Percentiles rank a stretch among this genome's conserved stretches.
phyloP scores from a whole-genome alignment of 2,113 vertebrate genomes.

The Gadus macrocephalus region DNA sequence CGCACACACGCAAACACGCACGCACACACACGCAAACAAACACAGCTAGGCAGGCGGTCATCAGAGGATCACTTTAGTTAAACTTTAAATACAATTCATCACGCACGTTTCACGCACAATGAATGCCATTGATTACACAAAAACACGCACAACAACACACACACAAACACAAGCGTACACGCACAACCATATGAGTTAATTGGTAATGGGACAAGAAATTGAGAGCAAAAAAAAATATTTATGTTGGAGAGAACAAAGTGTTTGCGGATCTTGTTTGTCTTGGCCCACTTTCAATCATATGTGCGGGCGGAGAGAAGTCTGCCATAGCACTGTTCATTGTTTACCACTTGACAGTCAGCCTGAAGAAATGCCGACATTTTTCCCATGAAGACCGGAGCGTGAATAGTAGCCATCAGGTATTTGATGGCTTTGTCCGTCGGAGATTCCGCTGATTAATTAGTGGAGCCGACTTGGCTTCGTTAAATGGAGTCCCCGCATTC shows the following conservation, averaged over 20 bases:
- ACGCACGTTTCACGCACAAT: too few species aligned
- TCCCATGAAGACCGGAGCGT: slow-evolving; percentile 55
- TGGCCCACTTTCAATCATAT: slow-evolving; percentile 44
- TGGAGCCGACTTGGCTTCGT: slow-evolving; percentile 56
- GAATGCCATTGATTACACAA: too few species aligned
- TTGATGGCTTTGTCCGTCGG: slow-evolving; percentile 1
- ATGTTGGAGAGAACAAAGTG: slow-evolving; percentile 47
- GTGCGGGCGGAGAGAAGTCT: neutral
- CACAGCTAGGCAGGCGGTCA: too few species aligned
- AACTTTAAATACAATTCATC: too few species aligned
- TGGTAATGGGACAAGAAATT: slow-evolving; percentile 25
- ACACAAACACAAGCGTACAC: too few species aligned
- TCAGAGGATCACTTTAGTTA: too few species aligned
- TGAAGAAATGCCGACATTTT: slow-evolving; percentile 48
- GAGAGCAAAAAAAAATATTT: slow-evolving; percentile 42
- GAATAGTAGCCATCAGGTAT: slow-evolving; percentile 53
- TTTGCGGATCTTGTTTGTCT: slow-evolving; percentile 17
- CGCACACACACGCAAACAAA: too few species aligned
- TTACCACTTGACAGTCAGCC: slow-evolving; percentile 36
- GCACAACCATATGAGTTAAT: slow-evolving; percentile 4
- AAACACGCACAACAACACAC: too few species aligned
- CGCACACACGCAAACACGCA: too few species aligned
- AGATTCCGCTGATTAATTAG: slow-evolving; percentile 58
- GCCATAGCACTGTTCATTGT: neutral
- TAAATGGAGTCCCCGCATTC: slow-evolving; percentile 60